Evolutionary conservation across 2,113 vertebrate species (phyloP).

Genomic region (Coturnix japonica): DNA sequence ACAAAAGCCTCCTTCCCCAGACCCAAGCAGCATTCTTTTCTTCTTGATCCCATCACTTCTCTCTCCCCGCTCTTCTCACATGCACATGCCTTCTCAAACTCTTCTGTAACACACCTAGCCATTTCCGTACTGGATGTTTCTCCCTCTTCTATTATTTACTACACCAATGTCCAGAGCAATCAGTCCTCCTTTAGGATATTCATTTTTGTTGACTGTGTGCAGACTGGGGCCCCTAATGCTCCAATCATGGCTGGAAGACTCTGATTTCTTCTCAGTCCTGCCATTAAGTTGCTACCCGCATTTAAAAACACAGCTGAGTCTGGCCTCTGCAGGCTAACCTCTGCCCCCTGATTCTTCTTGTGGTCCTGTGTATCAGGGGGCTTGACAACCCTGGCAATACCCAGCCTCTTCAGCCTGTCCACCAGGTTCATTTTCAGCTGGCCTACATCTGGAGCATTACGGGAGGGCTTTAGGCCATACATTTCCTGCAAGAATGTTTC

Average conservation of each 20-base stretch:
- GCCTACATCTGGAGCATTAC: constrained; percentile 74
- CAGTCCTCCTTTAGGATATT: constrained; percentile 79
- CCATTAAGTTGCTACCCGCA: constrained; percentile 86
- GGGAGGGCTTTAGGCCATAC: constrained; percentile 87
- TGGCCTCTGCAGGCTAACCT: constrained; percentile 64
- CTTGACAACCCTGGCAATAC: constrained; percentile 85
- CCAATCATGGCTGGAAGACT: constrained; percentile 92
- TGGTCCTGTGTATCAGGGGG: constrained; percentile 55
- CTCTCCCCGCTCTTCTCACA: constrained; percentile 27
- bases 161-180: constrained; percentile 3
- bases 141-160: constrained; percentile 3
- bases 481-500: constrained; percentile 95
- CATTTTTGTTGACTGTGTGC: constrained; percentile 78
- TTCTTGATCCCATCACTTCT: not conserved
- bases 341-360: constrained; percentile 34
- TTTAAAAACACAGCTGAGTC: constrained; percentile 86
- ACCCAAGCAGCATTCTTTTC: not conserved
- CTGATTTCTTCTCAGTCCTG: constrained; percentile 91
- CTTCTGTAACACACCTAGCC: constrained; percentile 16
- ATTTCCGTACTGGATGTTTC: not conserved
- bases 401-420: constrained; percentile 88
- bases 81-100: constrained; percentile 67
- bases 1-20: not conserved
- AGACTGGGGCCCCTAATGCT: constrained; percentile 75
- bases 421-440: constrained; percentile 84